A percentile compares a stretch with the other conserved stretches of the same genome.
phyloP scores from a whole-genome alignment of 1,140 invertebrate species.

The Piezodorus guildinii region DNA sequence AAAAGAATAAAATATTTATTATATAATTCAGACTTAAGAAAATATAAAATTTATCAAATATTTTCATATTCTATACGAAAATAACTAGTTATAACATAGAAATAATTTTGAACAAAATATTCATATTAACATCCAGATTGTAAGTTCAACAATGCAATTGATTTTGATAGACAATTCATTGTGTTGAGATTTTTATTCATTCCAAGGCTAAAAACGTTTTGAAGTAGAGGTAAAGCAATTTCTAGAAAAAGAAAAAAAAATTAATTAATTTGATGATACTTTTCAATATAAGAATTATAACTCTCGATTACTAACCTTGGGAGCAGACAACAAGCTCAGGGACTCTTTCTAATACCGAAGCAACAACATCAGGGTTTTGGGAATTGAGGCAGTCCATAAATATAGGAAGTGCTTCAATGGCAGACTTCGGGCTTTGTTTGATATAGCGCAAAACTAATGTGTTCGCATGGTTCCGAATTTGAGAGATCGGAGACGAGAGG shows the following conservation, averaged over 20 bases:
- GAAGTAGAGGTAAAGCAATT: constrained; percentile 61
- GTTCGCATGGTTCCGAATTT: constrained; percentile 50
- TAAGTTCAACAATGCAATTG: constrained; percentile 64
- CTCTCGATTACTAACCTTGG: constrained; percentile 44
- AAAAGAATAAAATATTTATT: too few species aligned
- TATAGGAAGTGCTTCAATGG: constrained; percentile 50
- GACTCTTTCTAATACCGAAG: constrained; percentile 65
- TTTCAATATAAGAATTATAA: neutral
- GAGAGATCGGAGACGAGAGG: constrained; percentile 47
- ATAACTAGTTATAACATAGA: too few species aligned
- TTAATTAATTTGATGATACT: neutral
- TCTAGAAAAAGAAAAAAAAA: constrained; percentile 41
- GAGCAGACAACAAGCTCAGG: constrained; percentile 69
- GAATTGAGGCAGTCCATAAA: constrained; percentile 70
- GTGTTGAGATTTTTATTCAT: constrained; percentile 67
- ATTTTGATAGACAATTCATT: constrained; percentile 61
- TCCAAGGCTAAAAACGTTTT: constrained; percentile 70
- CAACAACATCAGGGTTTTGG: constrained; percentile 61
- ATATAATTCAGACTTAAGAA: too few species aligned
- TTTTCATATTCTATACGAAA: too few species aligned
- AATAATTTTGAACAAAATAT: too few species aligned
- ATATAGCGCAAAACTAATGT: constrained; percentile 49
- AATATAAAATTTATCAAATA: too few species aligned
- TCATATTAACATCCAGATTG: constrained; percentile 53
- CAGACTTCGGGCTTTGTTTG: constrained; percentile 49